These are phyloP conservation scores for Plutella xylostella DNA, from an alignment of 2,888 invertebrate species.

Conservation along the genomic window DNA sequence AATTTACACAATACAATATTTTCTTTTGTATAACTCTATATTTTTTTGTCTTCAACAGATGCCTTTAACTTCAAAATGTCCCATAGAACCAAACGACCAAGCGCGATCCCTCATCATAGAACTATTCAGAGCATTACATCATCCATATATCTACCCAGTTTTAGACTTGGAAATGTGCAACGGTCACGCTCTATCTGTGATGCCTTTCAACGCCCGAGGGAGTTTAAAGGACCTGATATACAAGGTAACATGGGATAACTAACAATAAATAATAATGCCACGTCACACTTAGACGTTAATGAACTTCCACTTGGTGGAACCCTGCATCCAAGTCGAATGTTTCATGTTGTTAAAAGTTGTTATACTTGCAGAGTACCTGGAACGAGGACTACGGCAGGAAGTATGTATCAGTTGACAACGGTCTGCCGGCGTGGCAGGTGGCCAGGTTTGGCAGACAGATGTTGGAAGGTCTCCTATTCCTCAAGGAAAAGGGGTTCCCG, in stretches of 20 bases:
- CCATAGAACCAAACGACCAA: slow-evolving; percentile 74
- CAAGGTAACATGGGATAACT: slow-evolving; percentile 73
- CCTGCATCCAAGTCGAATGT: too few species aligned
- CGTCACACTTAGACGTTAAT: too few species aligned
- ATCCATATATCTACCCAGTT: slow-evolving; percentile 93
- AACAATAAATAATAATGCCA: background rate
- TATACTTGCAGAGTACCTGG: slow-evolving; percentile 75
- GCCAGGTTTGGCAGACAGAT: slow-evolving; percentile 90
- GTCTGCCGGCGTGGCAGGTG: slow-evolving; percentile 82
- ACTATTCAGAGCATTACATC: slow-evolving; percentile 86
- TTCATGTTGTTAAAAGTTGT: background rate
- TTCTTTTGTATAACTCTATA: background rate
- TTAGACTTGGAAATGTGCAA: slow-evolving; percentile 85
- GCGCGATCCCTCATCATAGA: slow-evolving; percentile 80
- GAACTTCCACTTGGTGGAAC: too few species aligned
- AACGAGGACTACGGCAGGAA: slow-evolving; percentile 84
- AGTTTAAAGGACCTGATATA: slow-evolving; percentile 92
- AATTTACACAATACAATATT: too few species aligned
- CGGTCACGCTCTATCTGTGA: slow-evolving; percentile 77
- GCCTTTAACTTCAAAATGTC: slow-evolving; percentile 72
- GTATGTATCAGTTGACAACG: slow-evolving; percentile 76
- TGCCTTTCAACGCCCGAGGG: slow-evolving; percentile 86
- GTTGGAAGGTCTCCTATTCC: slow-evolving; percentile 85
- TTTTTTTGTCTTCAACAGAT: too few species aligned
- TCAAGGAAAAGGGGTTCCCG: slow-evolving; percentile 89